Base-by-base conservation (phyloP, 1,140 invertebrate genomes). In the Helicoverpa zea region DNA sequence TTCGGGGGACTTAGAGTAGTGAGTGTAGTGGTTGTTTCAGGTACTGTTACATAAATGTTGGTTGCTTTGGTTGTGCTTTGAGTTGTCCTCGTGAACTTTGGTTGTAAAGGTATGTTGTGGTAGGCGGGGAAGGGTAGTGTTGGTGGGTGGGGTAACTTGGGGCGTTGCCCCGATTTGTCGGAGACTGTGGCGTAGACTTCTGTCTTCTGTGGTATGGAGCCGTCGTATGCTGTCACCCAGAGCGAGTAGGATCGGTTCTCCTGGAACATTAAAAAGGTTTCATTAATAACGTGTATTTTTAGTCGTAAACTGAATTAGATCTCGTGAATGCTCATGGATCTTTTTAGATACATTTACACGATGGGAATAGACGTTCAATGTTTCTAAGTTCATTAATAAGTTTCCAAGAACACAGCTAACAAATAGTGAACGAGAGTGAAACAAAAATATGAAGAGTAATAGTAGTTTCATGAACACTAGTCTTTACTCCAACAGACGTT, bases 181-280 rank as follows among this genome's bases (percentile, higher is more conserved):
- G 90, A 93, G 43, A 95, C 86, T 1, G 90, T 90, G n/a, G 92
- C 94, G 16, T 92, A 77, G 12, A 95, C 91, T 88, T 94, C 92
- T 16, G 89, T 90, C 56, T 86, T 83, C 80, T 92, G 92, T 2
- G 94, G 92, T 79, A 95, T 90, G 0, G 86, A 88, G 10, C 92
- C 92, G 84, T 92, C 92, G 54, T 86, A 81, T 14, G 91, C 87
- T 16, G 90, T 94, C 10, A 95, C 94, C 94, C 92, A 95, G 54
- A 95, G 76, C 0, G 90, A 94, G 70, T 92, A 95, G 3, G 92
- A 87, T 49, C 85, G 84, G 76, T 94, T 94, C 88, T 94, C 93
- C 93, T 94, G 87, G 80, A 85, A 86, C 82, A 61, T 79, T 81
- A 84, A 83, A 76, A 78, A 59, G 70, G 54, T 5, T 16, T n/a